Conservation (phyloP, 2,888 invertebrate species). For the Entomobrya proxima region DNA sequence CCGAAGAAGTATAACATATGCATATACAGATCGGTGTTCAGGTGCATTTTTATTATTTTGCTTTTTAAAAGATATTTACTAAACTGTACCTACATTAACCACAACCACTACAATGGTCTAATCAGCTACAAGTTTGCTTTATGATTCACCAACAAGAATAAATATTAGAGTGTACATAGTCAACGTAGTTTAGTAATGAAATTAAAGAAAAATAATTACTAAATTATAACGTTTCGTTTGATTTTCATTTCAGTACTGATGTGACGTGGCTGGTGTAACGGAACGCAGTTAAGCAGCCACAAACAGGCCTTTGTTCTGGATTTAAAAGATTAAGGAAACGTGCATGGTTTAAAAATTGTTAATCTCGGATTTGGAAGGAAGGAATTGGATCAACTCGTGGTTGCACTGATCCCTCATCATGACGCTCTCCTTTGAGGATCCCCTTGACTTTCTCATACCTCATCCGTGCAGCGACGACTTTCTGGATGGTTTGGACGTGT, state of each 20-base stretch:
- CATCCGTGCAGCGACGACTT: conserved; percentile 16
- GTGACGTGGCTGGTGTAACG: conserved; percentile 17
- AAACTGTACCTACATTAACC: too few relatives aligned
- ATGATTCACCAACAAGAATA: background rate
- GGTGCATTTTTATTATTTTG: background rate
- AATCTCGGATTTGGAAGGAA: too few relatives aligned
- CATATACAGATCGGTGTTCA: background rate
- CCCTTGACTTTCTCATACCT: conserved; percentile 4
- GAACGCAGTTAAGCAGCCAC: background rate
- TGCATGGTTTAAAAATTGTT: too few relatives aligned
- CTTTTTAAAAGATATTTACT: background rate
- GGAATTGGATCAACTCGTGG: too few relatives aligned
- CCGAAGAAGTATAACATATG: background rate
- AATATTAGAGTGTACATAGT: background rate
- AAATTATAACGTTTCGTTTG: background rate
- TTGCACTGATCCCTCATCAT: conserved; percentile 4
- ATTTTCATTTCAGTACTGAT: conserved; percentile 2
- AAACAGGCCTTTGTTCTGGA: background rate
- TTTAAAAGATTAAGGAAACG: background rate
- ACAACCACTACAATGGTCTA: too few relatives aligned
- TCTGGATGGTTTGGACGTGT: conserved; percentile 19
- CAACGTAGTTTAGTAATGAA: background rate
- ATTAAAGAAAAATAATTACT: background rate
- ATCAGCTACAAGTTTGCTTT: too few relatives aligned
- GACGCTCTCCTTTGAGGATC: conserved; percentile 34